A percentile compares a stretch with the other conserved stretches of the same genome.
Evolutionary conservation across 2,888 invertebrate species (phyloP).

Genomic region (Sphaerophoria taeniata): DNA sequence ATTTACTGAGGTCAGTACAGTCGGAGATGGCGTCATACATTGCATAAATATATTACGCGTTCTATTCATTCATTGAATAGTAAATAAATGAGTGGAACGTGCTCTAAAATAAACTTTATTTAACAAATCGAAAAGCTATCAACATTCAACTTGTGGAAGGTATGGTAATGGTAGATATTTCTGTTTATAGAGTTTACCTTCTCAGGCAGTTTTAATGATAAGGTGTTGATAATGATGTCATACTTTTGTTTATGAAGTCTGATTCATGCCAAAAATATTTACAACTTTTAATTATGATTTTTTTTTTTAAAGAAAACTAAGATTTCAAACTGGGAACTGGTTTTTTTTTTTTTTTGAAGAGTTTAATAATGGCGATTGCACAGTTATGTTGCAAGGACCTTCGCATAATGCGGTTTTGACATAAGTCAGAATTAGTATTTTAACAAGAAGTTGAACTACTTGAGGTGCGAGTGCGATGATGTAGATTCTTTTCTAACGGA

Average conservation of each 20-base stretch:
- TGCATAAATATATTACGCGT: background rate
- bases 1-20: constrained; percentile 5
- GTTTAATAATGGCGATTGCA: too few relatives aligned
- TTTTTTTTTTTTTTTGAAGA: too few relatives aligned
- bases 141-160: too few relatives aligned
- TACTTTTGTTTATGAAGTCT: background rate
- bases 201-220: background rate
- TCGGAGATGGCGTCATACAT: constrained; percentile 10
- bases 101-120: background rate
- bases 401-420: too few relatives aligned
- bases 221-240: background rate
- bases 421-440: too few relatives aligned
- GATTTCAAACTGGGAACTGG: too few relatives aligned
- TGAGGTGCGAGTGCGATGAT: too few relatives aligned
- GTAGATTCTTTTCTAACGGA: too few relatives aligned
- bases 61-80: constrained; percentile 5
- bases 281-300: background rate
- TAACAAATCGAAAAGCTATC: background rate
- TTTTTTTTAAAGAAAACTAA: background rate
- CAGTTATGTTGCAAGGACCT: too few relatives aligned
- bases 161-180: background rate
- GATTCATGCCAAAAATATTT: background rate
- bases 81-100: constrained; percentile 1
- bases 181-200: background rate
- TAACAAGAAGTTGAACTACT: too few relatives aligned